Conservation (phyloP, 2,888 invertebrate species). For the Aporophyla lueneburgensis region DNA sequence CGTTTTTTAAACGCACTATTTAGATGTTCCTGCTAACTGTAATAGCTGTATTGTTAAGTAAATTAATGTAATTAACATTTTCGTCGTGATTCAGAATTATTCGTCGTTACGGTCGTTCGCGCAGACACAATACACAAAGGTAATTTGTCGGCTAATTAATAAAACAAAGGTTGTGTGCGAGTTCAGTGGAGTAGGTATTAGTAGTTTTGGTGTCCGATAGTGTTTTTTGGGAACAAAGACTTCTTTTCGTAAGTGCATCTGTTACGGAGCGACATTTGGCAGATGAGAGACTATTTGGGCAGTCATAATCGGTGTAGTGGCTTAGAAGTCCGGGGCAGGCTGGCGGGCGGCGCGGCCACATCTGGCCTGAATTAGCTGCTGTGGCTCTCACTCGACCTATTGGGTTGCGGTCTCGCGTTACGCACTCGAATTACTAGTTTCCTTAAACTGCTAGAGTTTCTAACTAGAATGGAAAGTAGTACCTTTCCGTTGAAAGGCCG, state of each 20-base stretch:
- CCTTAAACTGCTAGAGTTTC: slow-evolving; percentile 78
- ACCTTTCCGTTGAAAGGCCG: slow-evolving; percentile 62
- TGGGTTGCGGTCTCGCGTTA: slow-evolving; percentile 82
- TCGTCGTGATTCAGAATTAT: slow-evolving; percentile 70
- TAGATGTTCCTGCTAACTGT: slow-evolving; percentile 86
- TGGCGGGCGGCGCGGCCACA: slow-evolving; percentile 74
- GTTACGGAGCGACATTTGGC: slow-evolving; percentile 81
- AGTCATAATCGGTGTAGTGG: slow-evolving; percentile 88
- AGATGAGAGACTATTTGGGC: slow-evolving; percentile 79
- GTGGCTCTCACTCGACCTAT: slow-evolving; percentile 76
- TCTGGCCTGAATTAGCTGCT: slow-evolving; percentile 82
- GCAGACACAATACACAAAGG: slow-evolving; percentile 68
- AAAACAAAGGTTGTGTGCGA: slow-evolving; percentile 51
- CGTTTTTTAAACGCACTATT: slow-evolving; percentile 86
- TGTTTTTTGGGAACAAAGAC: slow-evolving; percentile 30
- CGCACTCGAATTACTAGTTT: slow-evolving; percentile 80
- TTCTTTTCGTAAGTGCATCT: slow-evolving; percentile 9
- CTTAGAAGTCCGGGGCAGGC: slow-evolving; percentile 86
- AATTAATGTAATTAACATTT: slow-evolving; percentile 83
- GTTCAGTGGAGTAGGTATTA: slow-evolving; percentile 38
- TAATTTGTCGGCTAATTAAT: slow-evolving; percentile 69
- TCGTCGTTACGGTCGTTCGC: slow-evolving; percentile 69
- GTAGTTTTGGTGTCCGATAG: slow-evolving; percentile 39
- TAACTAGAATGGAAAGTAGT: slow-evolving; percentile 72
- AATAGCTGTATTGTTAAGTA: slow-evolving; percentile 84